These are phyloP conservation scores for Priocnemis perturbator DNA, from an alignment of 2,888 invertebrate species.

Conservation along the genomic window DNA sequence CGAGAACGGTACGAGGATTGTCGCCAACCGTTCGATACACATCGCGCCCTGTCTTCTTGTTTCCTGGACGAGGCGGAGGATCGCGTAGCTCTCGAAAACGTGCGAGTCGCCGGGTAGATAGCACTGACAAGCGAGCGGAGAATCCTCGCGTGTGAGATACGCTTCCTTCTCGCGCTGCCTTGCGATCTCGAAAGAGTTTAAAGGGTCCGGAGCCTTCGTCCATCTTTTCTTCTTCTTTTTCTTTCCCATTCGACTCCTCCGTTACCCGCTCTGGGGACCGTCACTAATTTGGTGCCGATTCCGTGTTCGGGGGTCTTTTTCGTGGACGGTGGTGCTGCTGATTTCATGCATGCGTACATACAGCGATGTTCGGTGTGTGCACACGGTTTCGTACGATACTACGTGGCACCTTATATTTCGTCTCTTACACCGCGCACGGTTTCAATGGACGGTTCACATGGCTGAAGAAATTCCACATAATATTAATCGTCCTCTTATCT, in stretches of 20 bases:
- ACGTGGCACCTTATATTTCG: too few relatives aligned
- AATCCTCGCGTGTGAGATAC: conserved; percentile 64
- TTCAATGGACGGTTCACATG: too few relatives aligned
- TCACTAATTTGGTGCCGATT: conserved; percentile 49
- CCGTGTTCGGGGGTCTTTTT: not conserved
- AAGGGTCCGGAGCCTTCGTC: not conserved
- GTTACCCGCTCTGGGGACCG: conserved; percentile 2
- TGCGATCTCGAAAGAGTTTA: too few relatives aligned
- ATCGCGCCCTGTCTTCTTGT: conserved; percentile 54
- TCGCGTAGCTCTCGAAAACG: conserved; percentile 49
- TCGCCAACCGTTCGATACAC: conserved; percentile 68
- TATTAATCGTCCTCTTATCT: too few relatives aligned
- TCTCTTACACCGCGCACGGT: too few relatives aligned
- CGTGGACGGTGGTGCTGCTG: too few relatives aligned
- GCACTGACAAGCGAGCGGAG: conserved; percentile 65
- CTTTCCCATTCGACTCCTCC: not conserved
- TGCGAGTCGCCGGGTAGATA: conserved; percentile 59
- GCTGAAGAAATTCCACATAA: too few relatives aligned
- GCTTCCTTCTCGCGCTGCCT: conserved; percentile 27
- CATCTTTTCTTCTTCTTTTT: not conserved
- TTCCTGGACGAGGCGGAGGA: conserved; percentile 19
- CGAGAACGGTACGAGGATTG: conserved; percentile 60
- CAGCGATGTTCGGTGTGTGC: too few relatives aligned
- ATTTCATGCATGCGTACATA: too few relatives aligned
- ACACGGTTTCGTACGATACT: too few relatives aligned